phyloP scores from a whole-genome alignment of 2,888 invertebrate genomes.

The Cephonodes hylas region DNA sequence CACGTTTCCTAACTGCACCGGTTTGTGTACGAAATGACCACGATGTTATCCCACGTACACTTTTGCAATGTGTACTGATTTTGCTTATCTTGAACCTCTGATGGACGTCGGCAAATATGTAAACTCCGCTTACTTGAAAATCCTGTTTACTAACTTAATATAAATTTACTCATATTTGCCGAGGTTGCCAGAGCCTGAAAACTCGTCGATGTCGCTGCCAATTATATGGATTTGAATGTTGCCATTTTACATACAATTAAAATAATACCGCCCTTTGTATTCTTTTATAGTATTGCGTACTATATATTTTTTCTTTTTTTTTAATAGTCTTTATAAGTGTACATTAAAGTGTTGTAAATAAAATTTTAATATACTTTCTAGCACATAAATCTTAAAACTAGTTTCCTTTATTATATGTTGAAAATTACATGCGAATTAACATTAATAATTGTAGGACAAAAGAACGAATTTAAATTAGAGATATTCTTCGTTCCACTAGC shows the following conservation, averaged over 20 bases:
- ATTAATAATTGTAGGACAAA: too few relatives aligned
- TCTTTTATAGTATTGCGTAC: too few relatives aligned
- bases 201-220: too few relatives aligned
- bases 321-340: too few relatives aligned
- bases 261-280: too few relatives aligned
- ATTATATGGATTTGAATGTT: too few relatives aligned
- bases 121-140: neutral
- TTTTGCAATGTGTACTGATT: constrained; percentile 1
- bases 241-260: neutral
- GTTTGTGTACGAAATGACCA: neutral
- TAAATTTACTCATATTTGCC: neutral
- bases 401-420: neutral
- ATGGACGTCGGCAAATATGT: neutral
- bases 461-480: too few relatives aligned
- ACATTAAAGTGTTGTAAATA: too few relatives aligned
- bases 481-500: too few relatives aligned
- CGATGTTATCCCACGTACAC: neutral
- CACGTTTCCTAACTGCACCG: neutral
- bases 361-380: neutral
- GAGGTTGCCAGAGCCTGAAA: too few relatives aligned
- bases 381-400: neutral
- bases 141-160: neutral
- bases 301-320: too few relatives aligned
- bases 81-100: neutral
- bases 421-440: neutral